A percentile compares a stretch with the other conserved stretches of the same genome.
Evolutionary conservation across 2,888 invertebrate species (phyloP).

Genomic region (Tiphia femorata): DNA sequence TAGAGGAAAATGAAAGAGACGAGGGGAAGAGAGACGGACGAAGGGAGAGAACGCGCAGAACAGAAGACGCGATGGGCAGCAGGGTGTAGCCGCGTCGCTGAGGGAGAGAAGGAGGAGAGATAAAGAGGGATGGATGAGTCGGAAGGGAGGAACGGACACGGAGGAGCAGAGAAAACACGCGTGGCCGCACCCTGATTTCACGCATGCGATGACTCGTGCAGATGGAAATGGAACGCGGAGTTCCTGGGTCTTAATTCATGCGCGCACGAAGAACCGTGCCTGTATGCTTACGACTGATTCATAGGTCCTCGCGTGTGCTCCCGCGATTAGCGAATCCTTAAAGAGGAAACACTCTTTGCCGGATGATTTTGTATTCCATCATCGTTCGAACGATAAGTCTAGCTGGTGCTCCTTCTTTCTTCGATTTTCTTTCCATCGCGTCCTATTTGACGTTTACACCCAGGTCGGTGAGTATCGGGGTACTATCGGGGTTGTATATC

Average conservation of each 20-base stretch:
- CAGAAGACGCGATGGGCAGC: not conserved
- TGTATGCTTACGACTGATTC: slow-evolving; percentile 40
- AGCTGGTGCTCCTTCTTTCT: no score
- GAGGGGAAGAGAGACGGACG: slow-evolving; percentile 15
- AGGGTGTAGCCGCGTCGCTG: not conserved
- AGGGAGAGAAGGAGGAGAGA: slow-evolving; percentile 15
- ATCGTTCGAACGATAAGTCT: no score
- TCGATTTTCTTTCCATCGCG: no score
- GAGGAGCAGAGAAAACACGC: slow-evolving; percentile 16
- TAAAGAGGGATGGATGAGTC: slow-evolving; percentile 9
- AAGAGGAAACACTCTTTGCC: not conserved
- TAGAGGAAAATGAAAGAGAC: slow-evolving; percentile 20
- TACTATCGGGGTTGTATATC: no score
- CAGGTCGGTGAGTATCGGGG: no score
- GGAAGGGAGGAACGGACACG: slow-evolving; percentile 26
- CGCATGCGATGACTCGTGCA: slow-evolving; percentile 49
- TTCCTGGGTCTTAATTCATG: slow-evolving; percentile 18
- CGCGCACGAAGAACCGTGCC: no score
- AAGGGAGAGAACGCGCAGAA: not conserved
- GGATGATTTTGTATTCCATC: no score
- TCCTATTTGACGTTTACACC: no score
- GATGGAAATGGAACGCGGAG: slow-evolving; percentile 33
- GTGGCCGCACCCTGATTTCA: slow-evolving; percentile 52
- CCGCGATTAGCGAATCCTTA: slow-evolving; percentile 4
- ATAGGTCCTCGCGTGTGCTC: slow-evolving; percentile 15